Percentiles rank a stretch among this genome's conserved stretches.
Conservation (phyloP, 2,888 invertebrate species). For the Liopterus haemorrhoidalis region DNA sequence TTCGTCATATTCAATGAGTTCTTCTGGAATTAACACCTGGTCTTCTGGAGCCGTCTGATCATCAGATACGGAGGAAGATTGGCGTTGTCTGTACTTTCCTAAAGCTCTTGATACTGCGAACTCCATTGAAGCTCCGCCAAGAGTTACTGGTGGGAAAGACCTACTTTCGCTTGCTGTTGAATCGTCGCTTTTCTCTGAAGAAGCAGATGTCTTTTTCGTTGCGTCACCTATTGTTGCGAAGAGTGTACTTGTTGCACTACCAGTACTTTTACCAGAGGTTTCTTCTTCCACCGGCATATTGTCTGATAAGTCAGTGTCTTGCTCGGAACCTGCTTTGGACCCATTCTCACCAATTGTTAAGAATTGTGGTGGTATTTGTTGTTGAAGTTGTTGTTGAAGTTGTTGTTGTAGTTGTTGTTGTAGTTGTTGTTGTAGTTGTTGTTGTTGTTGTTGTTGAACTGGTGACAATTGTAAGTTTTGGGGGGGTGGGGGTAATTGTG, state of each 20-base stretch:
- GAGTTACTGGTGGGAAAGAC: slow-evolving; percentile 50
- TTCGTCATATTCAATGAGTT: slow-evolving; percentile 28
- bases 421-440: slow-evolving; percentile 24
- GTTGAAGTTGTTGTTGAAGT: slow-evolving; percentile 26
- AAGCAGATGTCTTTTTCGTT: slow-evolving; percentile 56
- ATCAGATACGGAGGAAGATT: slow-evolving; percentile 65
- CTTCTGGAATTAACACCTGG: slow-evolving; percentile 43
- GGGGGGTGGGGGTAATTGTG: slow-evolving; percentile 44
- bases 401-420: slow-evolving; percentile 29
- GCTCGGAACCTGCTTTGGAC: slow-evolving; percentile 42
- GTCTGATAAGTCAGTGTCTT: slow-evolving; percentile 51
- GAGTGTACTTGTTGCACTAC: slow-evolving; percentile 58
- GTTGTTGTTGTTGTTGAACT: slow-evolving; percentile 32
- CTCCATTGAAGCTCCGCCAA: slow-evolving; percentile 68
- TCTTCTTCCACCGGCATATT: slow-evolving; percentile 55
- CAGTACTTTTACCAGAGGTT: slow-evolving; percentile 54
- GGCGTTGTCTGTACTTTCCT: slow-evolving; percentile 70
- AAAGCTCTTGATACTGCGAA: slow-evolving; percentile 77
- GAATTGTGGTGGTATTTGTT: slow-evolving; percentile 27
- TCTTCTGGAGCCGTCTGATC: slow-evolving; percentile 56
- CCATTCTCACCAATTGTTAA: slow-evolving; percentile 26
- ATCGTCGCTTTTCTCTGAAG: slow-evolving; percentile 57
- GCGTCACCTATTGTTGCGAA: slow-evolving; percentile 72
- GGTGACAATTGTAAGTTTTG: slow-evolving; percentile 26
- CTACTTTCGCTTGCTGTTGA: slow-evolving; percentile 48